Base-by-base conservation (phyloP, 2,113 vertebrate genomes). In the Crypturellus undulatus region DNA sequence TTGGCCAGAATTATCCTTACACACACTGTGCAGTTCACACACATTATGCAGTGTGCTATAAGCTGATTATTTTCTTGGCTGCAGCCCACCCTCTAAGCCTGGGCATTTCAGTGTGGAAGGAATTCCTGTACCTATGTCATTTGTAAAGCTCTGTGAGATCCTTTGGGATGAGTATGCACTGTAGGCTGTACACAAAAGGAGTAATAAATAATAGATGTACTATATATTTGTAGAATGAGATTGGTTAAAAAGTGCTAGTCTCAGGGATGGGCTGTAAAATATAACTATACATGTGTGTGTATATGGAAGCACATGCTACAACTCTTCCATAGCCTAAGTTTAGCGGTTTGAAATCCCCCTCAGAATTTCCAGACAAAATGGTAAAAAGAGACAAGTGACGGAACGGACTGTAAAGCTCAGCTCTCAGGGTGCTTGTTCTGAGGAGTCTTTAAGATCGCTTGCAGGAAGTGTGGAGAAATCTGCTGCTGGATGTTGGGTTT, bases 51-150 rank as follows among this genome's bases (percentile, higher is more conserved):
- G 73, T 71, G 63, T 93, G 75, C 64, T 89, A 34, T 84, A 87
- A 91, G 86, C 84, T 92, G 81, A 81, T 95, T 91, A 82, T 92
- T 87, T 93, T 91, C 92, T 90, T 96, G 89, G 73, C 76, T 91
- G 32, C 82, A 84, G 70, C 89, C 84, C 75, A 86, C 81, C 76
- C n/a, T 43, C 62, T 81, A 84, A 86, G 76, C 47, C 76, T n/a
- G 60, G 72, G 52, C 47, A 49, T 85, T 94, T 75, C 60, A 51
- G 30, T 15, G 32, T 18, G 60, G 91, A 87, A 93, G 84, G 75
- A 92, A 96, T 89, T 92, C 91, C 91, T 77, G 24, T 49, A 77
- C n/a, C 4, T 64, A 30, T 42, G 75, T 79, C 54, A 87, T 59
- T 73, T 87, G 43, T 79, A 83, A 91, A 91, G 54, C 16, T 60